phyloP scores from a whole-genome alignment of 2,888 invertebrate species.

The Rhagophthalmus giganteus region DNA sequence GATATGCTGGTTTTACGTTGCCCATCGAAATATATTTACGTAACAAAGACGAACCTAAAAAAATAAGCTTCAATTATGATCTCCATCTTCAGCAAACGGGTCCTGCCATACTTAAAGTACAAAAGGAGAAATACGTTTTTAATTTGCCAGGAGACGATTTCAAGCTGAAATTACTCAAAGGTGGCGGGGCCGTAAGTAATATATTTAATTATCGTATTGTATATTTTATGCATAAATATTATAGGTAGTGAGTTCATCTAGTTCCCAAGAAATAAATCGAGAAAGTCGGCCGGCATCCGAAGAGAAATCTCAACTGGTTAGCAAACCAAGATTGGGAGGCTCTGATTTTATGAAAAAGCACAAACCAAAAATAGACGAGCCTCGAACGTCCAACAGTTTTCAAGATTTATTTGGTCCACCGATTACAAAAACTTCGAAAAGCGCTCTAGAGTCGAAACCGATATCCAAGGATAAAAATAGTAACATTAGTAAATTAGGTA shows the following conservation, averaged over 20 bases:
- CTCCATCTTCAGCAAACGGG: constrained; percentile 78
- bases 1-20: constrained; percentile 91
- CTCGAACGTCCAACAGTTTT: constrained; percentile 61
- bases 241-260: constrained; percentile 48
- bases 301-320: constrained; percentile 61
- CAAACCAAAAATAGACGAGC: constrained; percentile 51
- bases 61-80: constrained; percentile 82
- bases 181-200: constrained; percentile 68
- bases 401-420: constrained; percentile 82
- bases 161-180: constrained; percentile 80
- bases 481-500: constrained; percentile 31
- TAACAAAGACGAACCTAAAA: constrained; percentile 89
- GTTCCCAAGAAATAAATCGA: constrained; percentile 52
- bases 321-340: constrained; percentile 71
- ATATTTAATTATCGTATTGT: no score
- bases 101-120: constrained; percentile 69
- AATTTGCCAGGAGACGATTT: constrained; percentile 88
- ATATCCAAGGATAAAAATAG: constrained; percentile 34
- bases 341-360: constrained; percentile 51
- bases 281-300: constrained; percentile 51
- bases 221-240: no score
- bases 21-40: constrained; percentile 88
- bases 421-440: constrained; percentile 74
- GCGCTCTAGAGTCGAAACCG: constrained; percentile 66
- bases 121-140: constrained; percentile 84